Base-by-base conservation (phyloP, 2,888 invertebrate species). In the Apamea crenata region DNA sequence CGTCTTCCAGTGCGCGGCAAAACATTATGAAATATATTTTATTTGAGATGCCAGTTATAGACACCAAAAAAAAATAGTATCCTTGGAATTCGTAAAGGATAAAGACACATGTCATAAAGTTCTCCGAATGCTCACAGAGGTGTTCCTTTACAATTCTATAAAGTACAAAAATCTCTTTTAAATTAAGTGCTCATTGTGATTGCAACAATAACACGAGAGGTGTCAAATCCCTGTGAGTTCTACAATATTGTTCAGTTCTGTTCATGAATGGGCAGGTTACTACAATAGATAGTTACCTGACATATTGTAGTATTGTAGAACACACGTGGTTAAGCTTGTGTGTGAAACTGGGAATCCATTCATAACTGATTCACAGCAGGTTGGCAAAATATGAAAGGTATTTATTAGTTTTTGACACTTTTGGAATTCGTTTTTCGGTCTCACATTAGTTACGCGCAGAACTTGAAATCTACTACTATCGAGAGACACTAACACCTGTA, bases 241-340 rank as follows among this genome's bases (percentile, higher is more conserved):
- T n/a, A 36, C 14, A 44, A 63, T 50, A 82, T 74, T 47, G 67
- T 67, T 32, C 36, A 32, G 18, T 32, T 36, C 65, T 59, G 44
- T 65, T 74, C 25, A 4, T 84, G 84, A 84, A 84, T 83, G 79
- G 44, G 1, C 78, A n/a, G 14, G 44, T 29, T 36, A 69, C 44
- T 67, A 84, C 84, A 84, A 84, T 78, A 65, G 66, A 67, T 74
- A 67, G 69, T 71, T 83, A 77, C 72, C 87, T 67, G 87, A 16
- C 47, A n/a, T 66, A 73, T 73, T 83, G 61, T 73, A 36, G 56
- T 47, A 81, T 61, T 61, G 74, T 29, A 21, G 21, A 16, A 72
- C 50, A 50, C 82, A 71, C 66, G 87, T 67, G 84, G 70, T 7
- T 8, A 18, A 8, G 32, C 29, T 56, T 56, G 63, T 56, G 47